These are phyloP conservation scores for Drosophila subsilvestris DNA, from an alignment of 2,888 invertebrate species.

Conservation along the genomic window DNA sequence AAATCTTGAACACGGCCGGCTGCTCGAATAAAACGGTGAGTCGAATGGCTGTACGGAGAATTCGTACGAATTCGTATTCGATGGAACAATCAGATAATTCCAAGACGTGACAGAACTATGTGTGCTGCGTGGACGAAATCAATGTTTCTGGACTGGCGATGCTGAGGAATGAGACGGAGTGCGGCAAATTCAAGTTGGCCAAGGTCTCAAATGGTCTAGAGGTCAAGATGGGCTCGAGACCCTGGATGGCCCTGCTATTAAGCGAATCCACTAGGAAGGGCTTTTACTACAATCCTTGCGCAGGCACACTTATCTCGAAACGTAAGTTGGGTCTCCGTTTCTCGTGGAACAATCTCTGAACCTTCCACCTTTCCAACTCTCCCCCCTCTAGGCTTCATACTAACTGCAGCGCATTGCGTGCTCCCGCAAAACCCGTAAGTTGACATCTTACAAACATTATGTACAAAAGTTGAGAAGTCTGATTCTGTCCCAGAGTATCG, in stretches of 20 bases:
- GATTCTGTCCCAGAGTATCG: background rate
- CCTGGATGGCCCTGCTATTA: constrained; percentile 14
- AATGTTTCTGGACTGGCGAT: background rate
- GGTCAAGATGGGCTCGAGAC: background rate
- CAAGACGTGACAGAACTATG: background rate
- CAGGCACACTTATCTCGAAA: constrained; percentile 6
- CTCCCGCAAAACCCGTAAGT: background rate
- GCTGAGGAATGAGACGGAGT: background rate
- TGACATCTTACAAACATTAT: too few relatives aligned
- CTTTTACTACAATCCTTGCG: background rate
- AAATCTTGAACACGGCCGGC: too few relatives aligned
- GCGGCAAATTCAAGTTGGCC: background rate
- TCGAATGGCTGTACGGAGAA: too few relatives aligned
- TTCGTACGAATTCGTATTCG: too few relatives aligned
- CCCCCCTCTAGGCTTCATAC: background rate
- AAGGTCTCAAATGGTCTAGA: background rate
- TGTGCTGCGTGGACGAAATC: constrained; percentile 5
- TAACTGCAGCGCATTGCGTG: constrained; percentile 12
- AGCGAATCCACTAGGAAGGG: rapidly evolving
- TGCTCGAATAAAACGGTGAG: background rate
- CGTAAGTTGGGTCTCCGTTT: constrained; percentile 1
- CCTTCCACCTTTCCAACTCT: too few relatives aligned
- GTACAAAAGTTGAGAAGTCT: too few relatives aligned
- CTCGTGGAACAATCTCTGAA: too few relatives aligned
- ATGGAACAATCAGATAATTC: background rate